Evolutionary conservation across 2,888 invertebrate species (phyloP).

Genomic region (Hyalella azteca): DNA sequence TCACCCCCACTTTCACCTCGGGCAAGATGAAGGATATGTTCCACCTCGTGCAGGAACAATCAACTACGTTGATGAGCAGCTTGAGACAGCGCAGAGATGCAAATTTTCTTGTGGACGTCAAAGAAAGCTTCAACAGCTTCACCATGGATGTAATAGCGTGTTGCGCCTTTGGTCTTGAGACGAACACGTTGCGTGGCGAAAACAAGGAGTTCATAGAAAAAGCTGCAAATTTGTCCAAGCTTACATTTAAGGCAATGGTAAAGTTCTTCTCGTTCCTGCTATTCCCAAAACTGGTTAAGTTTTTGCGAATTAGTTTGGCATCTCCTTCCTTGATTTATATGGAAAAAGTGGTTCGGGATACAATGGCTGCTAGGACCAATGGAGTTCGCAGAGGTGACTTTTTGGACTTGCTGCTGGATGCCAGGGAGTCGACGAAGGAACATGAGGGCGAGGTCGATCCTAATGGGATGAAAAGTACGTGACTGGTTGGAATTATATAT

Average conservation of each 20-base stretch:
- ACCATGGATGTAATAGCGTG: slow-evolving; percentile 46
- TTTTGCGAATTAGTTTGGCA: neutral
- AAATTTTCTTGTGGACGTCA: slow-evolving; percentile 11
- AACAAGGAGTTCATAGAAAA: slow-evolving; percentile 37
- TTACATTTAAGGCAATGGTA: neutral
- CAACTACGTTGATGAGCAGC: slow-evolving; percentile 12
- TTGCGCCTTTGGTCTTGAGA: slow-evolving; percentile 50
- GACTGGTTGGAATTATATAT: too few relatives aligned
- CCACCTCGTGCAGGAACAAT: slow-evolving; percentile 30
- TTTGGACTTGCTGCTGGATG: slow-evolving; percentile 44
- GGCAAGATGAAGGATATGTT: slow-evolving; percentile 72
- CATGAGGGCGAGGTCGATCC: neutral
- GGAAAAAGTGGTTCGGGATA: slow-evolving; percentile 20
- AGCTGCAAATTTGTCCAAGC: neutral
- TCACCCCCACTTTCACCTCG: slow-evolving; percentile 73
- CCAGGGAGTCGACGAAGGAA: neutral
- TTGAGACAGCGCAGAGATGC: neutral
- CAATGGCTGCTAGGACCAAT: slow-evolving; percentile 7
- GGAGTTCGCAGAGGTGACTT: slow-evolving; percentile 40
- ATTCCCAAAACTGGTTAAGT: slow-evolving; percentile 32
- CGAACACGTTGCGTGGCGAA: slow-evolving; percentile 17
- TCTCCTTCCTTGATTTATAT: slow-evolving; percentile 10
- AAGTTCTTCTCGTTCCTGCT: neutral
- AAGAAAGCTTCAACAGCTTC: slow-evolving; percentile 39
- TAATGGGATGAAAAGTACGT: neutral